Base-by-base conservation (phyloP, 2,113 vertebrate species). In the Danionella cerebrum region DNA sequence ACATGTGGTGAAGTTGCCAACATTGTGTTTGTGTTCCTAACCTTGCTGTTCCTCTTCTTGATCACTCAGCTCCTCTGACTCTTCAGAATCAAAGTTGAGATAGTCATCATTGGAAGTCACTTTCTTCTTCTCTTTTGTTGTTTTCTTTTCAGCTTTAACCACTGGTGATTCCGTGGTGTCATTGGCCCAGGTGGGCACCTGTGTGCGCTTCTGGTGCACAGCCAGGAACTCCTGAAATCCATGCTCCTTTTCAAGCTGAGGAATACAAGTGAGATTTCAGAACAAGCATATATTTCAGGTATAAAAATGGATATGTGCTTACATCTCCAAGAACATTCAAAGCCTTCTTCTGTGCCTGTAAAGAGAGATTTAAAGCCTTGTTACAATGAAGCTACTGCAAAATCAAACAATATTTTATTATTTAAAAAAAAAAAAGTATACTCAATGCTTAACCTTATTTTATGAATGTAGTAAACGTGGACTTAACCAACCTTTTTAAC, bases 1-100 rank as follows among this genome's bases (percentile, higher is more conserved):
- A n/a, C n/a, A n/a, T n/a, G n/a, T n/a, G n/a, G n/a, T n/a, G n/a
- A n/a, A n/a, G n/a, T n/a, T n/a, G n/a, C 6, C 14, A 50, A 7
- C 22, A 25, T n/a, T 22, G 10, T 35, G 31, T 16, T 21, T 4
- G 11, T 9, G 16, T 7, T 16, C 27, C 71, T 1, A 72, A 87
- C 79, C 76, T 54, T 59, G 0, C 6, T 76, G 70, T 0, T 22
- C 55, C 6, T 68, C 33, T 1, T 78, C 74, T 0, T 81, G 84
- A 19, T 88, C 84, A 0, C 87, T 88, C 0, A 84, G 84, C 0
- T 91, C 77, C 4, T 87, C 87, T 0, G 84, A 86, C 36, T 87
- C 57, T 1, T 88, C 89, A 9, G 86, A 90, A 62, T 98, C 96
- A 45, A 99, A 99, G 89, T 99, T 99, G 42, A 99, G 88, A 71